These are phyloP conservation scores for Ataeniobius toweri DNA, from an alignment of 2,797 vertebrate genomes.

Conservation along the genomic window DNA sequence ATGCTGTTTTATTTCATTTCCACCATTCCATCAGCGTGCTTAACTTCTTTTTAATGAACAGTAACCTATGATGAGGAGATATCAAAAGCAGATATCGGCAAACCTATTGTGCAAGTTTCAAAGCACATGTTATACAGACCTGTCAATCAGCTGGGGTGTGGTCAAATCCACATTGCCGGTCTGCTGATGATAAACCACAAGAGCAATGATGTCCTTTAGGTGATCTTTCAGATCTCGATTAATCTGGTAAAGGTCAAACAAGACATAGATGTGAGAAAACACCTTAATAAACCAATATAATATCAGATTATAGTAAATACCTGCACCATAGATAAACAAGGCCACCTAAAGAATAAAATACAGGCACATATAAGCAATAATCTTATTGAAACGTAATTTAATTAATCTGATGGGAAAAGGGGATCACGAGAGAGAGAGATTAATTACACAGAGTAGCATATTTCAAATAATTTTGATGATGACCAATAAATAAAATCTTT, in stretches of 20 bases:
- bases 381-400: background rate
- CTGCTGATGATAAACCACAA: slow-evolving; percentile 70
- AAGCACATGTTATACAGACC: slow-evolving; percentile 51
- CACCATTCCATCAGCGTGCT: background rate
- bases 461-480: too few relatives aligned
- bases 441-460: too few relatives aligned
- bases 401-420: too few relatives aligned
- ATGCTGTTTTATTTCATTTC: background rate
- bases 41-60: background rate
- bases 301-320: background rate
- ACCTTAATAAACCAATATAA: background rate
- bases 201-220: slow-evolving; percentile 50
- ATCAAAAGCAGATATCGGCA: too few relatives aligned
- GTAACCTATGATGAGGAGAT: too few relatives aligned
- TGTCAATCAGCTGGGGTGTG: slow-evolving; percentile 71
- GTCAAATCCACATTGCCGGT: slow-evolving; percentile 60
- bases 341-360: background rate
- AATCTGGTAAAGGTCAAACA: slow-evolving; percentile 53
- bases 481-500: too few relatives aligned
- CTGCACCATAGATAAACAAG: background rate
- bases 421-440: too few relatives aligned
- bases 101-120: background rate
- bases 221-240: slow-evolving; percentile 66
- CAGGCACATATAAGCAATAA: background rate
- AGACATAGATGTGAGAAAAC: slow-evolving; percentile 4